phyloP scores from a whole-genome alignment of 1,140 invertebrate species.

The Drosophila murphyi region DNA sequence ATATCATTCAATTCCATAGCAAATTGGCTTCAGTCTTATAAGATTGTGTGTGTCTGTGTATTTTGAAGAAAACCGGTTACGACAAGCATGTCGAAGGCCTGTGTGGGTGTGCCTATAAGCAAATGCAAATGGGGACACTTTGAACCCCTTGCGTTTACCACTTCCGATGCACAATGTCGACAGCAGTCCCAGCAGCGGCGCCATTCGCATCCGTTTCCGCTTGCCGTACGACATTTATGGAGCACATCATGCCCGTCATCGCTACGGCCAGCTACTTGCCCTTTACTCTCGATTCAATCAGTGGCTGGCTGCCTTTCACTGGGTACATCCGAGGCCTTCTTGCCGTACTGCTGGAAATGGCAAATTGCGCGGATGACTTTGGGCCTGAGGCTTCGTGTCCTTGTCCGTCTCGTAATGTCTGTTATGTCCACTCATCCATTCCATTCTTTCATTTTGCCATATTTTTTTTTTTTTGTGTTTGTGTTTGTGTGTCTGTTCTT shows the following conservation, averaged over 20 bases:
- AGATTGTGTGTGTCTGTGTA: background rate
- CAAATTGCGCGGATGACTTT: slow-evolving; percentile 57
- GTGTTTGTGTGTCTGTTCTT: background rate
- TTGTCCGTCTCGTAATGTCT: slow-evolving; percentile 33
- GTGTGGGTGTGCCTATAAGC: slow-evolving; percentile 4
- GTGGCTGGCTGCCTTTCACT: slow-evolving; percentile 63
- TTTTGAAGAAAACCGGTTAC: slow-evolving; percentile 40
- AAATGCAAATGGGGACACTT: slow-evolving; percentile 65
- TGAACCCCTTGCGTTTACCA: slow-evolving; percentile 59
- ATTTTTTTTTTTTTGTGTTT: slow-evolving; percentile 13
- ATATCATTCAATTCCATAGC: slow-evolving; percentile 31
- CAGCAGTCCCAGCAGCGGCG: slow-evolving; percentile 63
- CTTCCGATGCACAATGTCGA: slow-evolving; percentile 59
- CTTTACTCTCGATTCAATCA: slow-evolving; percentile 82
- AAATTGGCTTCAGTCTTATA: slow-evolving; percentile 13
- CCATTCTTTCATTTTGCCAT: slow-evolving; percentile 21
- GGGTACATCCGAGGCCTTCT: slow-evolving; percentile 13
- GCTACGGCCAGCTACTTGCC: slow-evolving; percentile 60
- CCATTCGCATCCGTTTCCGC: slow-evolving; percentile 70
- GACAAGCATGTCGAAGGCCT: slow-evolving; percentile 20
- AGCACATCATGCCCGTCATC: slow-evolving; percentile 57
- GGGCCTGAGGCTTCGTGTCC: slow-evolving; percentile 19
- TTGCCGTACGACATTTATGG: slow-evolving; percentile 65
- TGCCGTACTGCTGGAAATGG: slow-evolving; percentile 34
- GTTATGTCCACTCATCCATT: slow-evolving; percentile 54